Conservation (phyloP, 2,888 invertebrate species). For the Acanthosoma haemorrhoidale region DNA sequence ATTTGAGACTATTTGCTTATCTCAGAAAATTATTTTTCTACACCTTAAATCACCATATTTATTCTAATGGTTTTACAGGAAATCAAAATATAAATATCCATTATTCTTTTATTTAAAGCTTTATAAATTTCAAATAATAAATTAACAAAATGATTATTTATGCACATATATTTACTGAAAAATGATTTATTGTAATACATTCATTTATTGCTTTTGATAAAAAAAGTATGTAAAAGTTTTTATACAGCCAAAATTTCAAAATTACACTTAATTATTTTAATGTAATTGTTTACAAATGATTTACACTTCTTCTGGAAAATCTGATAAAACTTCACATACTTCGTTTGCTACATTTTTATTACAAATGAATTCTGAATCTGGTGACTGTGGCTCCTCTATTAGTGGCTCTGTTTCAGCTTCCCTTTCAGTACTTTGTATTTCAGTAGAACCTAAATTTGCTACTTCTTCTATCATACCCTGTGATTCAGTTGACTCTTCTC, state of each 20-base stretch:
- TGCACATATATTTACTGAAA: too few relatives aligned
- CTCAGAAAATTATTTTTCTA: too few relatives aligned
- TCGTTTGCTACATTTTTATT: not conserved
- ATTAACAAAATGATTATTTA: not conserved
- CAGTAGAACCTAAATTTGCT: not conserved
- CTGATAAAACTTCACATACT: constrained; percentile 19
- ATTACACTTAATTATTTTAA: not conserved
- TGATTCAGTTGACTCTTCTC: not conserved
- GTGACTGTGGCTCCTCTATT: constrained; percentile 21
- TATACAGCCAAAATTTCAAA: not conserved
- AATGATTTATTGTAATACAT: too few relatives aligned
- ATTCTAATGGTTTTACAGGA: too few relatives aligned
- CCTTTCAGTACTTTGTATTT: not conserved
- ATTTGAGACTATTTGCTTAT: too few relatives aligned
- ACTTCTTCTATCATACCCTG: constrained; percentile 17
- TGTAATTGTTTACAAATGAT: too few relatives aligned
- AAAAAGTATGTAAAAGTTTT: not conserved
- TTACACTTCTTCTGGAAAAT: constrained; percentile 17
- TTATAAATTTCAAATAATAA: not conserved
- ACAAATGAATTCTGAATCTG: not conserved
- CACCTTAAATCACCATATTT: too few relatives aligned
- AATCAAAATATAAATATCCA: too few relatives aligned
- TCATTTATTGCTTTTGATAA: not conserved
- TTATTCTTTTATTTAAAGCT: constrained; percentile 7
- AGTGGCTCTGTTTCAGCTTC: constrained; percentile 17